Conservation (phyloP, 2,888 invertebrate genomes). For the Polymixis flavicincta region DNA sequence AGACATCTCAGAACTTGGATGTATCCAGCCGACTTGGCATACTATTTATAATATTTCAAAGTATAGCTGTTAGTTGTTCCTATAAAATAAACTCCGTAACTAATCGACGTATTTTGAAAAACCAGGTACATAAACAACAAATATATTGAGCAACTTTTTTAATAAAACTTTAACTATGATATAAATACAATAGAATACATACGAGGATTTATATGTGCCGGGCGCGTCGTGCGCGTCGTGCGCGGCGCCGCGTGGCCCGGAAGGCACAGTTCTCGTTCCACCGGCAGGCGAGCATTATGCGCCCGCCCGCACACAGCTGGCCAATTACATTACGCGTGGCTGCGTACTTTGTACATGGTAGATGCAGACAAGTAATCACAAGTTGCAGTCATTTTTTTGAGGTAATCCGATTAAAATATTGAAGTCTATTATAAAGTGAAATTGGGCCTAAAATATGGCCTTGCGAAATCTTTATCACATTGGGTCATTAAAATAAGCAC, state of each 20-base stretch:
- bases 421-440: slow-evolving; percentile 15
- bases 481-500: not conserved
- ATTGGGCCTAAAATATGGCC: slow-evolving; percentile 26
- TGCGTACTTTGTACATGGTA: slow-evolving; percentile 57
- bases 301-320: slow-evolving; percentile 60
- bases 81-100: not conserved
- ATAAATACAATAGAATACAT: slow-evolving; percentile 89
- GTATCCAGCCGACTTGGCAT: too few relatives aligned
- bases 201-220: slow-evolving; percentile 86
- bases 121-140: slow-evolving; percentile 41
- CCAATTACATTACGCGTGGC: slow-evolving; percentile 56
- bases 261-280: slow-evolving; percentile 84
- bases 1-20: too few relatives aligned
- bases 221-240: slow-evolving; percentile 66
- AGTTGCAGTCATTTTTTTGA: slow-evolving; percentile 29
- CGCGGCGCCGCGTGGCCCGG: slow-evolving; percentile 72
- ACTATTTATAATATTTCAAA: not conserved
- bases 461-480: slow-evolving; percentile 11
- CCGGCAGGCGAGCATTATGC: slow-evolving; percentile 62
- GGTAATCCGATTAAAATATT: slow-evolving; percentile 31
- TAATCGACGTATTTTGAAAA: not conserved
- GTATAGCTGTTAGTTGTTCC: not conserved
- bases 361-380: slow-evolving; percentile 46
- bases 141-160: slow-evolving; percentile 88
- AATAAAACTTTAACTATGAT: slow-evolving; percentile 88